Evolutionary conservation across 2,888 invertebrate species (phyloP).

Genomic region (Lasioglossum pauxillum): DNA sequence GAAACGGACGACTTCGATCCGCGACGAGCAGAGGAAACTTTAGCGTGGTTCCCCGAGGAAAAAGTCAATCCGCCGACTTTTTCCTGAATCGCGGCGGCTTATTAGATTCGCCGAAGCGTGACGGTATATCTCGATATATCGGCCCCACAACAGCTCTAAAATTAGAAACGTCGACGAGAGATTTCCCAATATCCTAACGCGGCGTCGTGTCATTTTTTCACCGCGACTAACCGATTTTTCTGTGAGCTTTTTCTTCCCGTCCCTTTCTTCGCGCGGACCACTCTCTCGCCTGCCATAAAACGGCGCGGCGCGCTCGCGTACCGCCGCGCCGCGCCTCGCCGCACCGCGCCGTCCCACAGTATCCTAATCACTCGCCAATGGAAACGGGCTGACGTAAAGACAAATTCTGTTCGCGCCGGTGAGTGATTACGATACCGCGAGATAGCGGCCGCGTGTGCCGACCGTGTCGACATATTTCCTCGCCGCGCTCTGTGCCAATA

Average conservation of each 20-base stretch:
- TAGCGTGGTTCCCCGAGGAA: background rate
- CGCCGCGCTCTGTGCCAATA: background rate
- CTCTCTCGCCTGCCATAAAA: background rate
- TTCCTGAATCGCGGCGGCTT: slow-evolving; percentile 12
- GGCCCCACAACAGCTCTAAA: slow-evolving; percentile 48
- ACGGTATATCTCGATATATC: slow-evolving; percentile 47
- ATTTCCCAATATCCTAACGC: slow-evolving; percentile 50
- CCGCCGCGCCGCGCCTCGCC: background rate
- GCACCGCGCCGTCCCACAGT: slow-evolving; percentile 11
- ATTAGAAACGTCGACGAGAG: slow-evolving; percentile 45
- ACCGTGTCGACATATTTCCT: slow-evolving; percentile 53
- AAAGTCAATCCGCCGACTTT: background rate
- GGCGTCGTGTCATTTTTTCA: background rate
- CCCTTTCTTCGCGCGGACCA: slow-evolving; percentile 12
- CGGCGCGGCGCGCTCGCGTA: background rate
- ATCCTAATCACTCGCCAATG: slow-evolving; percentile 64
- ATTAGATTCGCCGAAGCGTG: slow-evolving; percentile 41
- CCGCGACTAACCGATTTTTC: background rate
- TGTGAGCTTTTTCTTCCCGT: background rate
- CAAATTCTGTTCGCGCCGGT: slow-evolving; percentile 68
- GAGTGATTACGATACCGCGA: slow-evolving; percentile 68
- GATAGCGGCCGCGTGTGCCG: slow-evolving; percentile 43
- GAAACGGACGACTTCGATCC: background rate
- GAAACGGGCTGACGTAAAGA: slow-evolving; percentile 70
- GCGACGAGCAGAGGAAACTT: background rate